Conservation (phyloP, 2,113 vertebrate species). For the Gallinago jamesoni region DNA sequence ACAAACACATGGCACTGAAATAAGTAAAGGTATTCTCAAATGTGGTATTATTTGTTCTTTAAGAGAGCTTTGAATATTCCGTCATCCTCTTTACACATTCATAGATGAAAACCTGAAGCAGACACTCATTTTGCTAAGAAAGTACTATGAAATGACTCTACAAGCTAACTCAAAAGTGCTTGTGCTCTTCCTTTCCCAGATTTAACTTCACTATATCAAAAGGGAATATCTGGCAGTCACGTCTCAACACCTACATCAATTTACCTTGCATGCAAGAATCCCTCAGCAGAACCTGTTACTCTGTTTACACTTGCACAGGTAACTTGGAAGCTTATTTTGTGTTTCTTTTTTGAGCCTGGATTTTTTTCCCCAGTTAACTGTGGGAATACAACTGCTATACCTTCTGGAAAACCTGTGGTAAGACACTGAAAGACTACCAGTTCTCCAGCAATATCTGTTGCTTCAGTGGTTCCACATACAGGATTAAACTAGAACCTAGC, state of each 20-base stretch:
- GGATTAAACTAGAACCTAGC: neutral
- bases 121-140: neutral
- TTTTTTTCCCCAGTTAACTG: neutral
- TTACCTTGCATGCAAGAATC: neutral
- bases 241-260: neutral
- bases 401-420: neutral
- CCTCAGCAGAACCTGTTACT: neutral
- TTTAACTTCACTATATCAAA: neutral
- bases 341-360: neutral
- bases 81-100: neutral
- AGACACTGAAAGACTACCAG: neutral
- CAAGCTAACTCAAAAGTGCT: neutral
- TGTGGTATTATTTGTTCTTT: neutral
- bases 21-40: neutral
- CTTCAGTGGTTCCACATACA: neutral
- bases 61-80: neutral
- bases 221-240: neutral
- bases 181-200: neutral
- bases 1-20: neutral
- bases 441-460: neutral
- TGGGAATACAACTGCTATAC: neutral
- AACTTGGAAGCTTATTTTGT: neutral
- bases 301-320: neutral
- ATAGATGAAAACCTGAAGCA: neutral
- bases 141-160: neutral